These are phyloP conservation scores for Delphinus delphis DNA, from an alignment of 2,113 vertebrate genomes.

Conservation along the genomic window DNA sequence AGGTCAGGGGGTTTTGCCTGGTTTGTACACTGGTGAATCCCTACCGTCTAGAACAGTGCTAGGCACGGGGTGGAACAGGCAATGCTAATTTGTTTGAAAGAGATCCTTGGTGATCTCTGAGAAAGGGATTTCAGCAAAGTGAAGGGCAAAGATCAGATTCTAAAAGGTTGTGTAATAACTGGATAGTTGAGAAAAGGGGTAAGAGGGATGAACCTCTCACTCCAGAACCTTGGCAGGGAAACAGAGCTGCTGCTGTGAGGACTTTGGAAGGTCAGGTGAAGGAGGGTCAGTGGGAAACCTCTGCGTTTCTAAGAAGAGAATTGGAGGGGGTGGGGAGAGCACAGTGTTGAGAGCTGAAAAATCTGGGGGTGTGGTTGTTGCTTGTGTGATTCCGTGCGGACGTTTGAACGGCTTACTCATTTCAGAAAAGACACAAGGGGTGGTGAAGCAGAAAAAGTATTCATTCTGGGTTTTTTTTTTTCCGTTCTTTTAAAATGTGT, in stretches of 20 bases:
- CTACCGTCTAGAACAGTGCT: not conserved
- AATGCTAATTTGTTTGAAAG: not conserved
- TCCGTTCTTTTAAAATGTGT: not conserved
- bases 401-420: not conserved
- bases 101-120: not conserved
- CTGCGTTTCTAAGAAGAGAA: not conserved
- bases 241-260: not conserved
- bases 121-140: not conserved
- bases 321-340: not conserved
- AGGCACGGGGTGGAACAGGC: too few relatives aligned
- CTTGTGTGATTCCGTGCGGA: not conserved
- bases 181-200: not conserved
- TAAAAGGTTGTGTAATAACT: not conserved
- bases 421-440: not conserved
- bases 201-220: not conserved
- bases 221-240: not conserved
- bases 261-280: not conserved
- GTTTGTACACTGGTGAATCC: not conserved
- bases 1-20: not conserved
- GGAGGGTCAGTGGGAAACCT: not conserved
- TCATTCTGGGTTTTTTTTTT: not conserved
- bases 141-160: constrained; percentile 6
- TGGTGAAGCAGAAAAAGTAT: not conserved
- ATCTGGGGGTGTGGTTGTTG: not conserved
- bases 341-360: not conserved